A percentile compares a stretch with the other conserved stretches of the same genome.
These are phyloP conservation scores for Gallirallus australis DNA, from an alignment of 2,797 vertebrate species.

Conservation along the genomic window DNA sequence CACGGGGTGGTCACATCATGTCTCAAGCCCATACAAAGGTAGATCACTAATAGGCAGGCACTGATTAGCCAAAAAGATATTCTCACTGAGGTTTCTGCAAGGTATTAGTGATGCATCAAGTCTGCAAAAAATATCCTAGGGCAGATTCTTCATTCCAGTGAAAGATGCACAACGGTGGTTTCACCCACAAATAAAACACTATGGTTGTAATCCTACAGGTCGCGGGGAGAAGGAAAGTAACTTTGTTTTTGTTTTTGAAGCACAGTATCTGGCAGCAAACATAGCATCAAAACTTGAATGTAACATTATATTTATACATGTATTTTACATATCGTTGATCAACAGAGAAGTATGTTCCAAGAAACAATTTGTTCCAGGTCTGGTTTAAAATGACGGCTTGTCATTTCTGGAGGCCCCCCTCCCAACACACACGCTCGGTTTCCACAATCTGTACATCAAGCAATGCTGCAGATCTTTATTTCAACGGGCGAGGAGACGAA, in stretches of 20 bases:
- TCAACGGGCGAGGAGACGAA: conserved; percentile 85
- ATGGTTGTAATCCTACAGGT: conserved; percentile 76
- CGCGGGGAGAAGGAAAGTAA: conserved; percentile 50
- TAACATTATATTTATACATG: conserved; percentile 76
- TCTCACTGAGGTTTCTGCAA: conserved; percentile 43
- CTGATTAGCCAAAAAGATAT: not conserved
- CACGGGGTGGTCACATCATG: not conserved
- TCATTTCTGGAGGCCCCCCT: conserved; percentile 79
- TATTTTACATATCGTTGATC: conserved; percentile 79
- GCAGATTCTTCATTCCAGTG: conserved; percentile 72
- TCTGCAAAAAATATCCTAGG: conserved; percentile 66
- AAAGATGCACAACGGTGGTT: conserved; percentile 53
- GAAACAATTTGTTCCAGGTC: conserved; percentile 79
- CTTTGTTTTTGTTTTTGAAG: conserved; percentile 38
- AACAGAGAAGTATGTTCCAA: conserved; percentile 72
- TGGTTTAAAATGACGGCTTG: conserved; percentile 60
- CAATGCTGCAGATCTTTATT: conserved; percentile 81
- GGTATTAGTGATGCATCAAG: conserved; percentile 49
- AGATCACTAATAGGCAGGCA: conserved; percentile 21
- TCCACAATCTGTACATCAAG: conserved; percentile 80
- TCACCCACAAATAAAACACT: conserved; percentile 75
- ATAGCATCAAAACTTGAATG: conserved; percentile 69
- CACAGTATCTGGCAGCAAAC: conserved; percentile 74
- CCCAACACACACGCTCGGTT: conserved; percentile 67
- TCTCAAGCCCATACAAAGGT: not conserved